Evolutionary conservation across 2,113 vertebrate species (phyloP), one percentile per base, ranked within the genome.

Genomic region (Aleadryas rufinucha): DNA sequence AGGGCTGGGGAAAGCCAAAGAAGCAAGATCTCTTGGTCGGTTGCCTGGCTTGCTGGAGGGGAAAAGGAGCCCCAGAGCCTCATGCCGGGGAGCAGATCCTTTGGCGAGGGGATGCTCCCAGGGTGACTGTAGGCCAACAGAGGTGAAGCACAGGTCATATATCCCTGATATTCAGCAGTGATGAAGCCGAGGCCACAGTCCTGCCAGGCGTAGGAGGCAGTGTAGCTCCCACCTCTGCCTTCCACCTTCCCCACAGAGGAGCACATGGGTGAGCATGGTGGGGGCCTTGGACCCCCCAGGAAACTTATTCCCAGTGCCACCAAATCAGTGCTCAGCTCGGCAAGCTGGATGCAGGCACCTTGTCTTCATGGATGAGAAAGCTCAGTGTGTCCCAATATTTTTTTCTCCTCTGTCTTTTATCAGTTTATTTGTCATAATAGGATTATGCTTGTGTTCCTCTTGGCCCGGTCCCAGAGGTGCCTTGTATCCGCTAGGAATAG

Each of bases 141-240:
- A 81, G 30, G 42, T 45, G 33, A 61, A 66, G 28, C 18, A n/a
- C 41, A 45, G 35, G 17, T 70, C 1, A 0, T 28, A 15, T 24
- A 30, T 18, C 45, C 18, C 31, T 54, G 56, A 45, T 63, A 70
- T 16, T 84, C 33, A 78, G 39, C 66, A 76, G 44, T 18, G 83
- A 24, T 64, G 37, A 19, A 61, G 45, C 14, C 0, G 0, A 45
- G 41, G 59, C 49, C 1, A 2, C 6, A 9, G 28, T 61, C 54
- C 45, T 14, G 3, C 16, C 0, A 2, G 14, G 28, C 0, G 0
- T 1, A 23, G 52, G 39, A 70, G 56, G 15, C 5, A 2, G 16
- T 5, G 3, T 13, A 60, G 16, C 18, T 81, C 74, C 21, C 22
- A 45, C n/a, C 41, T 39, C 69, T 6, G 3, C n/a, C 50, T 59